Evolutionary conservation across 2,888 invertebrate genomes (phyloP).

Genomic region (Leucozona laternaria): DNA sequence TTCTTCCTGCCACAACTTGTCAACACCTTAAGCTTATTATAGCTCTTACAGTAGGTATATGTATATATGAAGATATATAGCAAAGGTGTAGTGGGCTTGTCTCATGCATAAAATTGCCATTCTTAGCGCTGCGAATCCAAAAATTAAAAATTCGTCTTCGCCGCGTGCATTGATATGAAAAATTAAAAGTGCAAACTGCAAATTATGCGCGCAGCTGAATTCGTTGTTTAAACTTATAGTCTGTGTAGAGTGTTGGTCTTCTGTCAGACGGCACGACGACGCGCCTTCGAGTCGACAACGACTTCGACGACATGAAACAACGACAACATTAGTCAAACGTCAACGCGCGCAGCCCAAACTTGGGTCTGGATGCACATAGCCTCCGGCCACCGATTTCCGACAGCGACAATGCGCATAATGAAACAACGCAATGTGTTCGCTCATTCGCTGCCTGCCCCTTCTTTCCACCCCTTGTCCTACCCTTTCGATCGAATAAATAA

Average conservation of each 20-base stretch:
- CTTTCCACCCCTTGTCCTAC: too few species aligned
- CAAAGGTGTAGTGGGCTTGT: slow-evolving; percentile 50
- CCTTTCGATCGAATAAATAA: slow-evolving; percentile 17
- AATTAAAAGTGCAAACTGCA: slow-evolving; percentile 59
- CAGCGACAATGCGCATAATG: slow-evolving; percentile 68
- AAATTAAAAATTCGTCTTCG: slow-evolving; percentile 61
- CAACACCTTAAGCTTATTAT: slow-evolving; percentile 62
- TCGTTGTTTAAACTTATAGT: too few species aligned
- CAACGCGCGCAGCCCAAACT: slow-evolving; percentile 57
- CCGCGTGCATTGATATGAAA: slow-evolving; percentile 50
- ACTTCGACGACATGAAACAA: slow-evolving; percentile 46
- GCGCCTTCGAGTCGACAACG: slow-evolving; percentile 26
- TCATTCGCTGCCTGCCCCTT: not conserved
- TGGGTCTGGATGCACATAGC: slow-evolving; percentile 74
- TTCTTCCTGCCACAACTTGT: slow-evolving; percentile 30
- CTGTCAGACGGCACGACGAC: slow-evolving; percentile 27
- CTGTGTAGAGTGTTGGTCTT: not conserved
- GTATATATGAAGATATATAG: too few species aligned
- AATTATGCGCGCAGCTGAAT: slow-evolving; percentile 38
- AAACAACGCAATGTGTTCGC: slow-evolving; percentile 26
- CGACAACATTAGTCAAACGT: slow-evolving; percentile 70
- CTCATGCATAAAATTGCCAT: slow-evolving; percentile 65
- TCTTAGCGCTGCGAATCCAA: slow-evolving; percentile 55
- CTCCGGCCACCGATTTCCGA: slow-evolving; percentile 72
- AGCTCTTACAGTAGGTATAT: not conserved